Evolutionary conservation across 2,113 vertebrate species (phyloP).

Genomic region (Lepisosteus oculatus): DNA sequence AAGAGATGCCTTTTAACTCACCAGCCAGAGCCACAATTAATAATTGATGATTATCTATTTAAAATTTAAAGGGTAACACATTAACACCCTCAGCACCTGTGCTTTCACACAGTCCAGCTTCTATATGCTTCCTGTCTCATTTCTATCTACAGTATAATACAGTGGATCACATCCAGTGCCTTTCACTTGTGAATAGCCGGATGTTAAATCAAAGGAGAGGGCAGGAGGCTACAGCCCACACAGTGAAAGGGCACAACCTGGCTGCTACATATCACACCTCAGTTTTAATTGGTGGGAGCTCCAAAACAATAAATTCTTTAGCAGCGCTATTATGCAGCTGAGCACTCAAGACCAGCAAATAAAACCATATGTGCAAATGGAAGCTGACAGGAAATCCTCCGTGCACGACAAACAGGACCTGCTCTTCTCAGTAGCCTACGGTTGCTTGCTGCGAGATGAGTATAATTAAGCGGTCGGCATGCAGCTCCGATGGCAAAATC

Average conservation of each 20-base stretch:
- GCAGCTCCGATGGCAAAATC: conserved; percentile 59
- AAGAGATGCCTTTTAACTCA: conserved; percentile 75
- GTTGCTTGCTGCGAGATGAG: conserved; percentile 50
- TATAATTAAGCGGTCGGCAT: conserved; percentile 64
- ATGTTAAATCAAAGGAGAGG: conserved; percentile 63
- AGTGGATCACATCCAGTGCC: conserved; percentile 53
- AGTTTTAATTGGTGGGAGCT: conserved; percentile 61
- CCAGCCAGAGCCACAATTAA: conserved; percentile 67
- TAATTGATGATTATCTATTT: conserved; percentile 69
- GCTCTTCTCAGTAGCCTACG: conserved; percentile 42
- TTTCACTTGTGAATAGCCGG: conserved; percentile 44
- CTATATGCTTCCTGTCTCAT: conserved; percentile 26
- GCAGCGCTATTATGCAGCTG: conserved; percentile 35
- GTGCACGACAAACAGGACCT: conserved; percentile 44
- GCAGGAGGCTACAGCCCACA: conserved; percentile 49
- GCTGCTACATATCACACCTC: conserved; percentile 53
- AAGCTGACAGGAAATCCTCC: conserved; percentile 60
- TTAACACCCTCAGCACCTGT: conserved; percentile 69
- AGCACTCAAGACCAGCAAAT: conserved; percentile 34
- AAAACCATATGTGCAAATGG: conserved; percentile 49
- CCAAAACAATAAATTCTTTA: conserved; percentile 60
- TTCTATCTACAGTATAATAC: conserved; percentile 30
- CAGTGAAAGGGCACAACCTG: conserved; percentile 55
- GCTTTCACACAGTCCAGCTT: conserved; percentile 64
- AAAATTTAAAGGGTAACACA: conserved; percentile 76